Evolutionary conservation across 2,113 vertebrate genomes (phyloP), one percentile per base, ranked within the genome.

Genomic region (Poeciliopsis prolifica): DNA sequence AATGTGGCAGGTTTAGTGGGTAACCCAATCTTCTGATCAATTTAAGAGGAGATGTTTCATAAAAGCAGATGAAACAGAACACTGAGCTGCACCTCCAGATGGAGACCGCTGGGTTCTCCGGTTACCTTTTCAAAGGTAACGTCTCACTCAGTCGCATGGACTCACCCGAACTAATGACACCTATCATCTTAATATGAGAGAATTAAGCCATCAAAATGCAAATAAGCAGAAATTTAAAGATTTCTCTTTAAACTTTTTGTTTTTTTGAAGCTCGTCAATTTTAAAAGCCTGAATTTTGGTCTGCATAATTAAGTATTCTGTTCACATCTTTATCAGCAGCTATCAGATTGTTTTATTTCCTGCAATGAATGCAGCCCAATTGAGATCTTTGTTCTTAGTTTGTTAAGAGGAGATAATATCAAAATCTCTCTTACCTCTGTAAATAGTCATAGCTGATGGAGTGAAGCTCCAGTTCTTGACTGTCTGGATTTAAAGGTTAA

Each of bases 381-480:
- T 24, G 7, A 54, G 5, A 48, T 48, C 0, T 19, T 5, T 19
- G 5, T 58, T 58, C 24, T n/a, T 10, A n/a, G 51, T n/a, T 48
- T 28, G 35, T 26, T 10, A 29, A 67, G 19, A 44, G 26, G 6
- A 12, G 28, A 48, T 22, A 26, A 15, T 17, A 28, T 26, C 24
- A 35, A 61, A 29, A 14, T 5, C 26, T 61, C 33, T 88, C 88
- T 90, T 88, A 94, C 92, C 91, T 88, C 17, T 62, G 28, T 69
- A 65, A 42, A 87, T 30, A 3, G 75, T 87, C 89, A 85, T 85
- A 74, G 58, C 44, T 17, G 65, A 29, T 28, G 48, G 77, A 66
- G 44, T 3, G 14, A 37, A 28, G 40, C 37, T 44, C 75, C 70
- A 30, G 40, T 72, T 33, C 33, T 29, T 78, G 66, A 63, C 80